Evolutionary conservation across 37 sponge, comb jelly and placozoan genomes (phyloP).

Genomic region (Amphimedon queenslandica): DNA sequence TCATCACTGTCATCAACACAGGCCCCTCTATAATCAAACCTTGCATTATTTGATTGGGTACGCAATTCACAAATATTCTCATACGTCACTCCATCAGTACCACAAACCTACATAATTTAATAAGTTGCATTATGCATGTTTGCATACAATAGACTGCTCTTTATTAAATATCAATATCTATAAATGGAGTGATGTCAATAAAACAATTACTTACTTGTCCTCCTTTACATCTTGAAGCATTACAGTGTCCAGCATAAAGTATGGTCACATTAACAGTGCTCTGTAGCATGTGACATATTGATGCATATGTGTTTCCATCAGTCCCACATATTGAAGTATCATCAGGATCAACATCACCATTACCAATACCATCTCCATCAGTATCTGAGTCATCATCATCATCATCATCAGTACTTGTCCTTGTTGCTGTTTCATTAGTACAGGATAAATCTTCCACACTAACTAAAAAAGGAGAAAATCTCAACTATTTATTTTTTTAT

Average conservation of each 20-base stretch:
- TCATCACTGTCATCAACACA: conserved; percentile 6
- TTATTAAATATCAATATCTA: too few species aligned
- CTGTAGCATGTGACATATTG: conserved; percentile 32
- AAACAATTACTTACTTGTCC: conserved; percentile 36
- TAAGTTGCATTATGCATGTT: too few species aligned
- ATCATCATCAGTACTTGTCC: neutral
- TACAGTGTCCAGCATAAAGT: conserved; percentile 27
- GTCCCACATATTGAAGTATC: conserved; percentile 26
- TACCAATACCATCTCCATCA: neutral
- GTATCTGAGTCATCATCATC: neutral
- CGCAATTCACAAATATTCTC: conserved; percentile 39
- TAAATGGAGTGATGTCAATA: too few species aligned
- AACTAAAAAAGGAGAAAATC: too few species aligned
- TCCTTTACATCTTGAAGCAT: conserved; percentile 17
- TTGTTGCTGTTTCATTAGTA: too few species aligned
- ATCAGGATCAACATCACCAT: neutral
- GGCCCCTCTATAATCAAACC: conserved; percentile 31
- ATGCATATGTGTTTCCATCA: conserved; percentile 33
- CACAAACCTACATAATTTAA: conserved; percentile 61
- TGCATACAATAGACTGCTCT: too few species aligned
- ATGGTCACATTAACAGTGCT: conserved; percentile 17
- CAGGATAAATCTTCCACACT: too few species aligned
- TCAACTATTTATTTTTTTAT: too few species aligned
- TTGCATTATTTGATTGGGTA: conserved; percentile 23
- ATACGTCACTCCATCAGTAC: conserved; percentile 46